These are phyloP conservation scores for Thecocarcelia acutangulata DNA, from an alignment of 2,888 invertebrate genomes.

Conservation along the genomic window DNA sequence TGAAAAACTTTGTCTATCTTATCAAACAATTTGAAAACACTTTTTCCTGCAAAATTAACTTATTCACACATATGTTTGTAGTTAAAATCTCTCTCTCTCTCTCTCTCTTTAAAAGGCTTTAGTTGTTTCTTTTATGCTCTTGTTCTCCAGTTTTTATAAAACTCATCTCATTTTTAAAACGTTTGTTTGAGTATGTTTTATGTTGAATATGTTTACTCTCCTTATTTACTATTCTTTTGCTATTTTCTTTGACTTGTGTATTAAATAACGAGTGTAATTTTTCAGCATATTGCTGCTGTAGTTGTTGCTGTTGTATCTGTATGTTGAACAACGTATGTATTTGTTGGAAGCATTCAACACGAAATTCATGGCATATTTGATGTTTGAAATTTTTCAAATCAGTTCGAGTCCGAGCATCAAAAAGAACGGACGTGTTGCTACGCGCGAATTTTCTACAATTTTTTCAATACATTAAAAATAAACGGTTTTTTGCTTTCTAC, in stretches of 20 bases:
- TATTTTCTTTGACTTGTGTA: slow-evolving; percentile 14
- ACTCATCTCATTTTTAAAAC: neutral
- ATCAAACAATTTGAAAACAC: neutral
- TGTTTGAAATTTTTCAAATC: slow-evolving; percentile 73
- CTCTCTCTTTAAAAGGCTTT: too few relatives aligned
- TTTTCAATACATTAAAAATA: slow-evolving; percentile 71
- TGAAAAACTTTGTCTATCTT: neutral
- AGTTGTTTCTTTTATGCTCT: too few relatives aligned
- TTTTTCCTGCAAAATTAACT: too few relatives aligned
- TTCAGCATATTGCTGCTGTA: slow-evolving; percentile 20
- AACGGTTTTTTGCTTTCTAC: slow-evolving; percentile 70
- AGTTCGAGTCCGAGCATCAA: slow-evolving; percentile 81
- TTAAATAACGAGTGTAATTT: slow-evolving; percentile 40
- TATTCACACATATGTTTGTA: too few relatives aligned
- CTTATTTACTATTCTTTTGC: neutral
- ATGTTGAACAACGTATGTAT: slow-evolving; percentile 48
- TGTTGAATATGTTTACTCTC: slow-evolving; percentile 7
- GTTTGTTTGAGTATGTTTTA: slow-evolving; percentile 44
- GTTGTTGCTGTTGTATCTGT: slow-evolving; percentile 24
- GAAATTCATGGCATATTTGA: slow-evolving; percentile 66
- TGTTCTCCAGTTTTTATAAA: neutral
- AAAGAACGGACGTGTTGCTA: slow-evolving; percentile 79
- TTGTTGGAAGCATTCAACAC: slow-evolving; percentile 59
- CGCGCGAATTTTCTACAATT: slow-evolving; percentile 73
- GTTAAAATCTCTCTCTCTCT: too few relatives aligned